phyloP scores from a whole-genome alignment of 2,113 vertebrate species.

The Hippocampus guttulatus region DNA sequence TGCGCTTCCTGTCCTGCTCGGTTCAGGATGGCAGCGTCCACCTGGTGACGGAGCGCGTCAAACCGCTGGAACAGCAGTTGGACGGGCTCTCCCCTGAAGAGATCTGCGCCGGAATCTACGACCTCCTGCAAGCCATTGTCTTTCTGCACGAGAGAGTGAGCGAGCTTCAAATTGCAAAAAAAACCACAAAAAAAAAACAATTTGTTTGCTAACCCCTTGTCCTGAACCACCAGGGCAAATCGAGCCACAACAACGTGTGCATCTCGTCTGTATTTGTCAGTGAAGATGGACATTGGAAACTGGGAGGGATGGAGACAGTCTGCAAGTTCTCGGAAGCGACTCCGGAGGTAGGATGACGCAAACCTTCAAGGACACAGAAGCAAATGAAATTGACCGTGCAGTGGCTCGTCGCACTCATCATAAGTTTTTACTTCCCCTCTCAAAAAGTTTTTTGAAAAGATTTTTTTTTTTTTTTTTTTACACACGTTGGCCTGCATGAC shows the following conservation, averaged over 20 bases:
- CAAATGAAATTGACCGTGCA: too few species aligned
- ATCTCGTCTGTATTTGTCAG: slow-evolving; percentile 90
- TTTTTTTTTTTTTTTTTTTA: too few species aligned
- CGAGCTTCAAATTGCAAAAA: neutral
- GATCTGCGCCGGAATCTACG: slow-evolving; percentile 91
- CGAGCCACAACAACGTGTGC: slow-evolving; percentile 94
- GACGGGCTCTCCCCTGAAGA: slow-evolving; percentile 82
- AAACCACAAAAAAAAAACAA: neutral
- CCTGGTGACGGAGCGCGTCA: slow-evolving; percentile 88
- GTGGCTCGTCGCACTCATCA: too few species aligned
- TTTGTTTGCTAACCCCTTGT: neutral
- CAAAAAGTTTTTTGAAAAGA: too few species aligned
- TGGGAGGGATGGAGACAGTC: slow-evolving; percentile 95
- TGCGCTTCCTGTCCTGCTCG: slow-evolving; percentile 91
- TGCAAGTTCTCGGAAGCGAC: slow-evolving; percentile 87
- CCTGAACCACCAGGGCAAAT: slow-evolving; percentile 77
- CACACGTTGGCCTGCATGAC: neutral
- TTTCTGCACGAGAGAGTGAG: slow-evolving; percentile 94
- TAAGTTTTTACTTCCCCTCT: too few species aligned
- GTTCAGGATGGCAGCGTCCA: slow-evolving; percentile 88
- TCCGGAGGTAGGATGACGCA: slow-evolving; percentile 43
- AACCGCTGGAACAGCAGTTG: slow-evolving; percentile 81
- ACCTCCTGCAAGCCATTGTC: slow-evolving; percentile 85
- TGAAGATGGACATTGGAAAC: slow-evolving; percentile 95
- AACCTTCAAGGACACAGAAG: too few species aligned